A percentile compares a stretch with the other conserved stretches of the same genome.
Conservation (phyloP, 2,113 vertebrate species). For the Tragelaphus scriptus region DNA sequence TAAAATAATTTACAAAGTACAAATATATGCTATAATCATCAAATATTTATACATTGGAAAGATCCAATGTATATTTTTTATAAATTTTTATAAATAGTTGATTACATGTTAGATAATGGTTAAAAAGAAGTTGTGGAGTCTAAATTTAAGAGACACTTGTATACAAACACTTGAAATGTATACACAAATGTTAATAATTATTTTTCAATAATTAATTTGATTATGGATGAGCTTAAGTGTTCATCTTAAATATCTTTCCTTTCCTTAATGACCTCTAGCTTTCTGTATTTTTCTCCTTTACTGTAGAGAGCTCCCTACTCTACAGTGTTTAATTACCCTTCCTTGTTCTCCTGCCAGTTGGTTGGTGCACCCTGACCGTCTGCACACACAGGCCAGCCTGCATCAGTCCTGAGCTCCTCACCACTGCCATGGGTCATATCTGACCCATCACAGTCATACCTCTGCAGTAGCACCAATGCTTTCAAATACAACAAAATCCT, state of each 20-base stretch:
- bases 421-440: fast-evolving
- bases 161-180: neutral
- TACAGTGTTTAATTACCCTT: neutral
- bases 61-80: neutral
- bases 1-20: neutral
- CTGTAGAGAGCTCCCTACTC: neutral
- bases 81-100: neutral
- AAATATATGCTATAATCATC: neutral
- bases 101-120: neutral
- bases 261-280: neutral
- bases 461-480: fast-evolving
- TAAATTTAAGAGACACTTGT: neutral
- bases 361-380: neutral
- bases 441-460: neutral
- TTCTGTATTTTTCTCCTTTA: neutral
- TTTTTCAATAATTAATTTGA: neutral
- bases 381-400: neutral
- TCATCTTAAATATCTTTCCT: neutral
- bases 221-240: neutral
- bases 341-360: neutral
- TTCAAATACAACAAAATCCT: too few species aligned
- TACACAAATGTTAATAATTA: neutral
- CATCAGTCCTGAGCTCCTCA: fast-evolving
- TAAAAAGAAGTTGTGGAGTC: neutral
- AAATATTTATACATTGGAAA: too few species aligned